Base-by-base conservation (phyloP, 1,140 invertebrate genomes). In the Sycobia sp. region DNA sequence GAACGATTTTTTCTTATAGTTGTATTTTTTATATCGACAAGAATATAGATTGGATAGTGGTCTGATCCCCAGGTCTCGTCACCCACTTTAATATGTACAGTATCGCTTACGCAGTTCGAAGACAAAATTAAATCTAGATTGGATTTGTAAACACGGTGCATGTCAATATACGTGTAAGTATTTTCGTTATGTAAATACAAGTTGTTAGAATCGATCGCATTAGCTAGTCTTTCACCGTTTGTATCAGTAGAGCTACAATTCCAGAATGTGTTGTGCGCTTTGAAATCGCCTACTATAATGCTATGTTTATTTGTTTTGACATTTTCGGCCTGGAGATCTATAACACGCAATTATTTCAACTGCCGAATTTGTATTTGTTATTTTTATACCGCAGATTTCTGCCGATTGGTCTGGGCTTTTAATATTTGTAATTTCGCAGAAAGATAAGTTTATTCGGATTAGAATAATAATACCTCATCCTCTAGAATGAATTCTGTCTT, bases 391-490 rank as follows among this genome's bases (percentile, higher is more conserved):
- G n/a, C n/a, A n/a, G n/a, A n/a, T n/a, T n/a, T n/a, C n/a, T n/a
- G 4, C 5, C 9, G 5, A 2, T 3, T 4, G 9, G 25, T 22
- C 4, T 9, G 44, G 11, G 38, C 14, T 51, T 3, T 7, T n/a
- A 8, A 44, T 20, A 22, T 44, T 20, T 8, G 4, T 11, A 4
- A 59, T 59, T 36, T 34, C 43, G 47, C 13, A 7, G 25, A 22
- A 59, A 4, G 25, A 18, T n/a, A 59, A 18, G 20, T 47, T 36
- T 3, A 49, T 59, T 18, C 43, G 41, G 3, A 59, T 59, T 18
- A 59, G 16, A n/a, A 59, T 2, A 2, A 49, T 8, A 5, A 59
- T 59, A 23, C 44, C 32, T 22, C 56, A 27, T 13, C 56, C 56
- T 47, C 11, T 34, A 34, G n/a, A n/a, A n/a, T n/a, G n/a, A n/a